A percentile compares a stretch with the other conserved stretches of the same genome.
Evolutionary conservation across 1,140 invertebrate genomes (phyloP).

Genomic region (Eriocheir sinensis): DNA sequence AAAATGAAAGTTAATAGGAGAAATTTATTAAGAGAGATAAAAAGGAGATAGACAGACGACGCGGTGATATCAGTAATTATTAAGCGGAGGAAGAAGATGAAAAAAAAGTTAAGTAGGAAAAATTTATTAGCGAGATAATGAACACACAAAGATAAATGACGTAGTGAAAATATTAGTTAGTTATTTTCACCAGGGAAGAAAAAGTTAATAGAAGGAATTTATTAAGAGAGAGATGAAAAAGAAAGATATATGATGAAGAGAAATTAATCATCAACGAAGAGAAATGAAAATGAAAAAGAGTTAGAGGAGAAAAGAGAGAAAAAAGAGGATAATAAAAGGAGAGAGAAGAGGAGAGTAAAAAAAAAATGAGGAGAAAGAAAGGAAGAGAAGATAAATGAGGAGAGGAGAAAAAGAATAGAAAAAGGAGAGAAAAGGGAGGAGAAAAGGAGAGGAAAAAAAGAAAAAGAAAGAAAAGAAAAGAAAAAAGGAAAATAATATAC

Average conservation of each 20-base stretch:
- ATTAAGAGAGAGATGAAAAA: neutral
- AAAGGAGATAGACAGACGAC: too few relatives aligned
- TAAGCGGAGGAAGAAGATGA: too few relatives aligned
- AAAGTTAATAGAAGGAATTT: neutral
- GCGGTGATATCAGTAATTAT: too few relatives aligned
- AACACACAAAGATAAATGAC: neutral
- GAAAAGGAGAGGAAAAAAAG: neutral
- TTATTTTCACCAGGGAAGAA: neutral
- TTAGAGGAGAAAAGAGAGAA: neutral
- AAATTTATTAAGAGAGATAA: too few relatives aligned
- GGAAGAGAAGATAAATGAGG: neutral
- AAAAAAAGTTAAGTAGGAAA: neutral
- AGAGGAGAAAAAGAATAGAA: neutral
- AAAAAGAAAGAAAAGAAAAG: neutral
- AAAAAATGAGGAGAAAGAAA: neutral
- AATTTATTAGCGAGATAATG: neutral
- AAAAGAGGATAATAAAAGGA: neutral
- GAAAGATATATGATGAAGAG: neutral
- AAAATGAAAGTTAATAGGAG: too few relatives aligned
- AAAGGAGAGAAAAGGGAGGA: neutral
- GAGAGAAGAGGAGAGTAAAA: neutral
- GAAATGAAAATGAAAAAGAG: neutral
- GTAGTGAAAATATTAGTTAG: neutral
- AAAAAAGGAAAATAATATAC: too few relatives aligned
- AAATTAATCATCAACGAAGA: neutral